Evolutionary conservation across 2,113 vertebrate genomes (phyloP).

Genomic region (Phocoena sinus): DNA sequence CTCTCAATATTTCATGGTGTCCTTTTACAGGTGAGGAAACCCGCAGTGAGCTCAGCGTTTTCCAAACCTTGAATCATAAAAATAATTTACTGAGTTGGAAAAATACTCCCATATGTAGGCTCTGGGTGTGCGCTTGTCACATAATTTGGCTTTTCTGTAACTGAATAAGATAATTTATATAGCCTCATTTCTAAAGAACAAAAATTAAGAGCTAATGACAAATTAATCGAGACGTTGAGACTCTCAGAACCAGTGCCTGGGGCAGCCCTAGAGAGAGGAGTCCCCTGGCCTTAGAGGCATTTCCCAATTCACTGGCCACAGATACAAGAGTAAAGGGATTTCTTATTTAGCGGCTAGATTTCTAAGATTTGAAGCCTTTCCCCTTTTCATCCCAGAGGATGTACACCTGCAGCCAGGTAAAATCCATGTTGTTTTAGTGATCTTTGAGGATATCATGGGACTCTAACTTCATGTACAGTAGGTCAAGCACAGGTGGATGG

Average conservation of each 20-base stretch:
- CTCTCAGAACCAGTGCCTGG: background rate
- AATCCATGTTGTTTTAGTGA: background rate
- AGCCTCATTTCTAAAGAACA: background rate
- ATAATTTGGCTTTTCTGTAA: background rate
- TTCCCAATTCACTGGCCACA: background rate
- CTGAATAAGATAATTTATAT: background rate
- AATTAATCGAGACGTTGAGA: background rate
- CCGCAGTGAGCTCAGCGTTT: background rate
- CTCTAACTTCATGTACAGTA: background rate
- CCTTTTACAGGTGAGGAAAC: background rate
- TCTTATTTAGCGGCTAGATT: background rate
- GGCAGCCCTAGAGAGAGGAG: background rate
- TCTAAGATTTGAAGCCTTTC: background rate
- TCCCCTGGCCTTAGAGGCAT: background rate
- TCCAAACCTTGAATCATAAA: background rate
- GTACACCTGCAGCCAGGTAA: background rate
- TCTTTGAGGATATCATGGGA: background rate
- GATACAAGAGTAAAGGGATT: background rate
- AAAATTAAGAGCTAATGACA: background rate
- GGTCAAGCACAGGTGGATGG: background rate
- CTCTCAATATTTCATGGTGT: background rate
- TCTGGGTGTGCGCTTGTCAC: background rate
- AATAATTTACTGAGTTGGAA: background rate
- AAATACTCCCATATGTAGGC: background rate
- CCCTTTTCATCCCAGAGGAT: background rate